Percentiles rank a stretch among this genome's conserved stretches.
These are phyloP conservation scores for Peromyscus melanophrys DNA, from an alignment of 2,797 vertebrate genomes.

Conservation along the genomic window DNA sequence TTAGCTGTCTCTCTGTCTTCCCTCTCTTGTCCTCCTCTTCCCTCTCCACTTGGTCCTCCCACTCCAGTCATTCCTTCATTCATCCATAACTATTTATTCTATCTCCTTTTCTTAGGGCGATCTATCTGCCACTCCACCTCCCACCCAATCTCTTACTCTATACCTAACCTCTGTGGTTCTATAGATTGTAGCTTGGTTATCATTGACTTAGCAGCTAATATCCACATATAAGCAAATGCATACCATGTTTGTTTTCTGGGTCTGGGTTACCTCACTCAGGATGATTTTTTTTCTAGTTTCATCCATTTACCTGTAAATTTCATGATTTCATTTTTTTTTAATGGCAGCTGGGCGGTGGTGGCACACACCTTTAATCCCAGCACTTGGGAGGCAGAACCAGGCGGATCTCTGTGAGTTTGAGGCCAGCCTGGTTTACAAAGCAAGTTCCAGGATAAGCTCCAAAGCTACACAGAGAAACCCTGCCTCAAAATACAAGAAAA, in stretches of 20 bases:
- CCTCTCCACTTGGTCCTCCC: neutral
- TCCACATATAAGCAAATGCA: neutral
- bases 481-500: no score
- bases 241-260: neutral
- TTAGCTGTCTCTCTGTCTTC: neutral
- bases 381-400: no score
- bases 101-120: neutral
- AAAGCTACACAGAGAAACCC: no score
- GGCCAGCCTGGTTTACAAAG: no score
- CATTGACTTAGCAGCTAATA: neutral
- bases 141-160: neutral
- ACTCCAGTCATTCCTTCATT: neutral
- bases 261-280: neutral
- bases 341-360: no score
- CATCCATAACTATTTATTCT: neutral
- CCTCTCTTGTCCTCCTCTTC: no score
- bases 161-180: neutral
- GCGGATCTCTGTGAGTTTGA: no score
- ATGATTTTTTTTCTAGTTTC: neutral
- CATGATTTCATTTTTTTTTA: neutral
- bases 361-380: no score
- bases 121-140: neutral
- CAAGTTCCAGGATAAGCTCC: no score
- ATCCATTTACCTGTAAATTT: neutral
- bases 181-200: neutral